Base-by-base conservation (phyloP, 1,140 invertebrate genomes). In the Pantala flavescens region DNA sequence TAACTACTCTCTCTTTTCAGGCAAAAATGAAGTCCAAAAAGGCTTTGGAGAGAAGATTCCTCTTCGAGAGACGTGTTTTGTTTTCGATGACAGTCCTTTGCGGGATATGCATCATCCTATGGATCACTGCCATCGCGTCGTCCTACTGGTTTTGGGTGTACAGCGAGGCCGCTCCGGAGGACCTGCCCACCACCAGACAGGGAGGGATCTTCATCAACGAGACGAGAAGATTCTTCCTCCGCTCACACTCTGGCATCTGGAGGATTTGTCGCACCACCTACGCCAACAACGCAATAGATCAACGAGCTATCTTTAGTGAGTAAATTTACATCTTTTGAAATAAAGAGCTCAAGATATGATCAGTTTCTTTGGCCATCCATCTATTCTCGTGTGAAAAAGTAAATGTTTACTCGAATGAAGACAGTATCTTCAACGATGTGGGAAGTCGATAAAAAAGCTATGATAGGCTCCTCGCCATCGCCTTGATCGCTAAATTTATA, bases 81-180 rank as follows among this genome's bases (percentile, higher is more conserved):
- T 85, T 92, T 23, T 86, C 85, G 0, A 90, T 89, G 75, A 92
- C 90, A 0, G 81, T 86, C n/a, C 80, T 90, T 5, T 86, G 91
- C 14, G 87, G 89, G 0, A 71, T 93, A 0, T 88, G 87, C 0
- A 83, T 88, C 0, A 85, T 91, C 70, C 78, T 92, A 0, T 93
- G 92, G 92, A 87, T 90, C 10, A 82, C 89, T 0, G 89, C 92
- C 21, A 89, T 93, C 72, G 87, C 87, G 70, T 93, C 91, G 0
- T 87, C 90, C 78, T 88, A 90, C 79, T 94, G 91, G 92, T 89
- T 89, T 73, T 19, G 14, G 49, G 49, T 63, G 49, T 63, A 7
- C 49, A 85, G 86, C 21, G 86, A 92, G 72, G 78, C 76, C 43
- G 78, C 71, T 0, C 78, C 75, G n/a, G 79, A 78, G 63, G 75